phyloP scores from a whole-genome alignment of 2,888 invertebrate genomes.

The Oxystoma pomonae region DNA sequence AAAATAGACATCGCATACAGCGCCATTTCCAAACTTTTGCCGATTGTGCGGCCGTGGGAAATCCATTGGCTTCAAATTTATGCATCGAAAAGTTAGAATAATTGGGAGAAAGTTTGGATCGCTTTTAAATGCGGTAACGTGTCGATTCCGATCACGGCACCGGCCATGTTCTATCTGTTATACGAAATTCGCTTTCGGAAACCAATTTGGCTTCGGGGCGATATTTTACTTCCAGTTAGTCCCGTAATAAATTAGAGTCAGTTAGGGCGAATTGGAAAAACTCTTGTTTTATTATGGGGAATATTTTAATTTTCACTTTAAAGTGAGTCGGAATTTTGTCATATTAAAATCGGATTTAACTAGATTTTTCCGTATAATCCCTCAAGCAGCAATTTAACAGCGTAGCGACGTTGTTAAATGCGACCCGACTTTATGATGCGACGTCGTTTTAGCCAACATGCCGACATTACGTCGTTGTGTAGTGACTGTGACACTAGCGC shows the following conservation, averaged over 20 bases:
- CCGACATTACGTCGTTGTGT: too few species aligned
- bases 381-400: too few species aligned
- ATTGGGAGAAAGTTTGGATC: slow-evolving; percentile 24
- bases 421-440: too few species aligned
- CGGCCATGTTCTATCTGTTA: slow-evolving; percentile 4
- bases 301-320: background rate
- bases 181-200: background rate
- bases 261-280: background rate
- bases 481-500: too few species aligned
- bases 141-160: slow-evolving; percentile 18
- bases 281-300: background rate
- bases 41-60: slow-evolving; percentile 23
- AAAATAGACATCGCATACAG: background rate
- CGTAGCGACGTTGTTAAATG: too few species aligned
- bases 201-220: background rate
- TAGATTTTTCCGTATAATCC: too few species aligned
- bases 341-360: too few species aligned
- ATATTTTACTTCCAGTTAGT: background rate
- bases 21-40: background rate
- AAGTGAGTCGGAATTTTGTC: too few species aligned
- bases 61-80: slow-evolving; percentile 37
- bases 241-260: background rate
- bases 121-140: slow-evolving; percentile 24
- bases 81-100: slow-evolving; percentile 25
- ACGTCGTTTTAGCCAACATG: too few species aligned